Evolutionary conservation across 1,140 invertebrate genomes (phyloP), one percentile per base, ranked within the genome.

Genomic region (Drosophila leontia): DNA sequence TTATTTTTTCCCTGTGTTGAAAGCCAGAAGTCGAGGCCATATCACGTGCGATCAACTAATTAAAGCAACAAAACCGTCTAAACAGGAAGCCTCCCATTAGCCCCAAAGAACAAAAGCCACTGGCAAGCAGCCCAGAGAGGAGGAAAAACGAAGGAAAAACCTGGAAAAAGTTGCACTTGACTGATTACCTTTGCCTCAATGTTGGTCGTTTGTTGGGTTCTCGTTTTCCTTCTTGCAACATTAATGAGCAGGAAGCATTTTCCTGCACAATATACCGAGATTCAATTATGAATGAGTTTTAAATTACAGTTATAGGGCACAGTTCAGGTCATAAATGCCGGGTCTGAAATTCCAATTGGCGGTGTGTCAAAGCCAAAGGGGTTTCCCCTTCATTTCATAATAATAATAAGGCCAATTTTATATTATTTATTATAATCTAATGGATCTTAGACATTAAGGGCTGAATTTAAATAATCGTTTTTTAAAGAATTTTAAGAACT

Each of bases 21-120:
- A 17, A 44, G 50, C 19, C 34, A 44, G 41, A 56, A 65, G 44
- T 71, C 65, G 45, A 37, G 51, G 13, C 39, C 80, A 50, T 87
- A 87, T 90, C 85, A 90, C 85, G 85, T 90, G 85, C 85, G 85
- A 90, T 85, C 81, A 85, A 90, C 85, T 90, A 90, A 90, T 90
- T 90, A 90, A 90, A 76, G 85, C 78, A 85, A 70, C 70, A 90
- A 84, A 72, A 70, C 78, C 70, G 62, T 84, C 82, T 81, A 90
- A 90, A 84, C 85, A 90, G 85, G 85, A 88, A 88, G 85, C 81
- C 85, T 79, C 78, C 83, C 85, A 88, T 88, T 90, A 90, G 78
- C 50, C 75, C 72, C 45, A 72, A 42, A 85, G 65, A 84, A 81
- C 75, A 82, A 88, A 81, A 75, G 67, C 58, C 64, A 68, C 34